Evolutionary conservation across 1,140 invertebrate species (phyloP), one percentile per base, ranked within the genome.

Genomic region (Cephus cinctus): DNA sequence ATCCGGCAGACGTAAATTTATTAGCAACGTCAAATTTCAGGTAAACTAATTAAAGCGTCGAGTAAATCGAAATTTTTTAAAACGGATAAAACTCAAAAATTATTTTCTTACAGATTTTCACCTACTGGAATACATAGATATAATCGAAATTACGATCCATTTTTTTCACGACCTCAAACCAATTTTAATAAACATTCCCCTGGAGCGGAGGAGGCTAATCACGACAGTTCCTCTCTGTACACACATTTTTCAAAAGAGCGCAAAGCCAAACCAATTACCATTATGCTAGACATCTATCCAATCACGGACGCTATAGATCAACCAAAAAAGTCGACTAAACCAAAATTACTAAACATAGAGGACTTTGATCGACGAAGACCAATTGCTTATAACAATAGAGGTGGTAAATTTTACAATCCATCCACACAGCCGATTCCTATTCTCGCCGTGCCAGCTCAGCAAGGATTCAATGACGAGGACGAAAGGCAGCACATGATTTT

Each of bases 1-100:
- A 80, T 52, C 78, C 78, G 1, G 59, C 77, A 5, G 79, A 81
- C 25, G 73, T 81, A 0, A 81, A 81, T 54, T 66, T 80, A 8
- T 47, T 81, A 19, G 79, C 78, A 1, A 59, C 69, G 2, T 67
- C 69, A 0, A 77, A 72, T 46, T 55, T 79, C 9, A 69, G 76
- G 65, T 79, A 18, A n/a, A 47, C 53, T 41, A 18, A 27, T 2
- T 25, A 5, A 36, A 36, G 8, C 8, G 4, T n/a, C 30, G 31
- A 12, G 30, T 41, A 31, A 47, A 40, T 32, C 15, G 8, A 16
- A 4, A 34, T 14, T 35, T 8, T 18, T 4, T 11, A 5, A 40
- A 40, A 19, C 5, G 4, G 11, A 21, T 15, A n/a, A 11, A 2
- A 11, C 15, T 8, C 15, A 12, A 25, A 18, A 14, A 12, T 11